Percentiles rank a stretch among this genome's conserved stretches.
Conservation (phyloP, 2,113 vertebrate genomes). For the Barbus barbus region DNA sequence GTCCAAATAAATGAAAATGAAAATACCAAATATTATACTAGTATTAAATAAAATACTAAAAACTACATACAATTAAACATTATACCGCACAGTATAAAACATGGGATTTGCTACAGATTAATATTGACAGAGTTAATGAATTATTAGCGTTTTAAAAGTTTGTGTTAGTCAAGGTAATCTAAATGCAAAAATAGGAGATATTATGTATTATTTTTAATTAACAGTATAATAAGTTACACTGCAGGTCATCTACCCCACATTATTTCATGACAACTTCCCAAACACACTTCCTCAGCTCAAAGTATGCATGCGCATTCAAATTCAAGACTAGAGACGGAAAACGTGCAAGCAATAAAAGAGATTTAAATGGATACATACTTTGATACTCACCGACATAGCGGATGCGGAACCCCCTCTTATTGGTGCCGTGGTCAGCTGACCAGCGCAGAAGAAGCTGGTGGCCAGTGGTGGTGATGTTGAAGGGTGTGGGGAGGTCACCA, state of each 20-base stretch:
- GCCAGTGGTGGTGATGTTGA: conserved; percentile 90
- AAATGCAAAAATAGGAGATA: too few relatives aligned
- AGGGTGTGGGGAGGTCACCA: conserved; percentile 89
- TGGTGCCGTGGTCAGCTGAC: conserved; percentile 98
- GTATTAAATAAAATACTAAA: neutral
- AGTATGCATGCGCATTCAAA: conserved; percentile 45
- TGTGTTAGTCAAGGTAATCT: too few relatives aligned
- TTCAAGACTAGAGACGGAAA: conserved; percentile 49
- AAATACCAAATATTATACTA: too few relatives aligned
- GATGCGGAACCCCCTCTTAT: conserved; percentile 96
- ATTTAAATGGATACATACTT: conserved; percentile 83
- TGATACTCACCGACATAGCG: conserved; percentile 96
- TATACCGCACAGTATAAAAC: neutral
- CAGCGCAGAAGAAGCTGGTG: conserved; percentile 96
- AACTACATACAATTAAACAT: neutral
- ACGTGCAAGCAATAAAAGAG: conserved; percentile 65
- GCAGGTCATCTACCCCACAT: neutral
- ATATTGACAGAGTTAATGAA: too few relatives aligned
- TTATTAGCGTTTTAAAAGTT: too few relatives aligned
- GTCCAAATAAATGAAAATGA: too few relatives aligned
- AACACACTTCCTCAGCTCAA: neutral
- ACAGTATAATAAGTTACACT: neutral
- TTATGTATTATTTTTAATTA: neutral
- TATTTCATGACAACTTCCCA: neutral
- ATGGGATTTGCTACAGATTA: neutral